Conservation (phyloP, 2,797 vertebrate species). For the Sternotherus odoratus region DNA sequence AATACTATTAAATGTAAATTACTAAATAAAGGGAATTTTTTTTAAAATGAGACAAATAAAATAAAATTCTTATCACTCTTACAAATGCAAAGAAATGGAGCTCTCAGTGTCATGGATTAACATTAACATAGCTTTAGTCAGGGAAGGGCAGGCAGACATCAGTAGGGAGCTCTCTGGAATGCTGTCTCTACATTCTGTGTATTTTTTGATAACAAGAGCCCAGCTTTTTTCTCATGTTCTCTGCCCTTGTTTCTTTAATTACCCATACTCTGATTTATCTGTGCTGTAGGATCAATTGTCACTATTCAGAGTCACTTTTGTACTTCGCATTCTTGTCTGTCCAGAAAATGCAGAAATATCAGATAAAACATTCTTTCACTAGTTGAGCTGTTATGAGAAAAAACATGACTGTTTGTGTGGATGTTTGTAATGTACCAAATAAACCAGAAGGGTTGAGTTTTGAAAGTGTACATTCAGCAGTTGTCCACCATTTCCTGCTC, state of each 20-base stretch:
- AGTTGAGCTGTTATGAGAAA: not conserved
- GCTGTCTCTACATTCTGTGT: not conserved
- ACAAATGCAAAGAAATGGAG: not conserved
- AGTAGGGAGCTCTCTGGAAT: not conserved
- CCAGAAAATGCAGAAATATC: not conserved
- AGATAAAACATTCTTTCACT: not conserved
- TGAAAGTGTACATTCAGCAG: not conserved
- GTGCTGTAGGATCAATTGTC: slow-evolving; percentile 4
- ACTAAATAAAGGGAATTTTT: no score
- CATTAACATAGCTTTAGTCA: no score
- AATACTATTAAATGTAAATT: no score
- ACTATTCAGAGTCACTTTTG: not conserved
- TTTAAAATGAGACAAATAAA: no score
- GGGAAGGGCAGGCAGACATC: not conserved
- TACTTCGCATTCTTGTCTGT: not conserved
- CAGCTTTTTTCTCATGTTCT: not conserved
- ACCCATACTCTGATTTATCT: slow-evolving; percentile 2
- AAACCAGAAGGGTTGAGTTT: not conserved
- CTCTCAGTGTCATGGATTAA: not conserved
- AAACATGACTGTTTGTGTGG: not conserved
- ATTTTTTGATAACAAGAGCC: not conserved
- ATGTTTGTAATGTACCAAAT: not conserved
- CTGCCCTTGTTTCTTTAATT: not conserved
- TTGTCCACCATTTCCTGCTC: not conserved
- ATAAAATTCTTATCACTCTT: not conserved